Base-by-base conservation (phyloP, 2,888 invertebrate genomes). In the Ormyrus thymus region DNA sequence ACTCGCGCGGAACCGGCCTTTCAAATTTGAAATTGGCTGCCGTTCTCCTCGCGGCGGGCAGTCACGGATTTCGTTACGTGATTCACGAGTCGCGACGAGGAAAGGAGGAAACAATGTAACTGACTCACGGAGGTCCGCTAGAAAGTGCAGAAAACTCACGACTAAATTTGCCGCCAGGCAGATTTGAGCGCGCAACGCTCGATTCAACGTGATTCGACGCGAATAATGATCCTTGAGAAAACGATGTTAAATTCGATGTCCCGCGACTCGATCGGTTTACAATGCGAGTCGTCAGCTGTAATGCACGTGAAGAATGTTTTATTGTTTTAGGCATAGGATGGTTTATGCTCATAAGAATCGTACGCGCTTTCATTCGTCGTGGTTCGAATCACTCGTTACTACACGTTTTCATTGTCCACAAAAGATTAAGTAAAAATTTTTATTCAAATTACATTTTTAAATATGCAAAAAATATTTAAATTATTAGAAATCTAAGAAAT, bases 71-170 rank as follows among this genome's bases (percentile, higher is more conserved):
- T 73, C 55, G 65, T 76, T 76, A 70, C 62, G 46, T 65, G 70
- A 76, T 62, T 76, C 76, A 76, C 55, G 64, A 65, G 58, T 43
- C 48, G 58, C 48, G 29, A 29, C 45, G 50, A 53, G 55, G 70
- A 76, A 76, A 71, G 62, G 50, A 76, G 50, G 65, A 74, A 74
- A 74, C 74, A 58, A 53, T 48, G 65, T 15, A 51, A 76, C 15
- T 71, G 58, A 50, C 56, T 64, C 70, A 71, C 64, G 62, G 64
- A 55, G 64, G 46, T 48, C 45, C 43, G 56, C 71, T 76, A 71
- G 70, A 76, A 76, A 71, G 70, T 65, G 51, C 43, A 71, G 45
- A 62, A 68, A 72, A 46, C 51, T 9, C 29, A 29, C 29, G 29
- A 29, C 29, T 4, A 29, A 29, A 29, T 29, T 13, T 8, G 11